Evolutionary conservation across 1,140 invertebrate genomes (phyloP).

Genomic region (Drosophila azteca): DNA sequence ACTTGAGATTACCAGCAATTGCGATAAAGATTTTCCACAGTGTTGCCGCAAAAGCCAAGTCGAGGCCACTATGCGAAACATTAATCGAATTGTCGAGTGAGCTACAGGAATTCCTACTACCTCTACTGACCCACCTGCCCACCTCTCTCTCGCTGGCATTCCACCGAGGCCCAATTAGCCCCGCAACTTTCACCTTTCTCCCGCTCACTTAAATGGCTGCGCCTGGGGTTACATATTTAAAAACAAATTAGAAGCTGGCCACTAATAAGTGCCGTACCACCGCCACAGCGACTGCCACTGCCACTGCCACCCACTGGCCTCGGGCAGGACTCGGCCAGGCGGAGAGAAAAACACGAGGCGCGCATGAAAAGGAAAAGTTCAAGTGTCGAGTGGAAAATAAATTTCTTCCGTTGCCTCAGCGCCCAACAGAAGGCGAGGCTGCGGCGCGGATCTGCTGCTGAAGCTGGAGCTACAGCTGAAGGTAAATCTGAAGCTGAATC

Average conservation of each 20-base stretch:
- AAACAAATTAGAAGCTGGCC: slow-evolving; percentile 63
- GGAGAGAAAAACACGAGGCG: slow-evolving; percentile 17
- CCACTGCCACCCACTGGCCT: neutral
- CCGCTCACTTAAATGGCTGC: slow-evolving; percentile 20
- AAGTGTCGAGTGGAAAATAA: slow-evolving; percentile 66
- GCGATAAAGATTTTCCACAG: no score
- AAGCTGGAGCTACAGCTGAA: slow-evolving; percentile 2
- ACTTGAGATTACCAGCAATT: no score
- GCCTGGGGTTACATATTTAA: slow-evolving; percentile 42
- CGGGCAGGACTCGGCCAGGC: neutral
- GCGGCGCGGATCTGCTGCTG: neutral
- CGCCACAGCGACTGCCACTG: neutral
- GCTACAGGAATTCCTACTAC: no score
- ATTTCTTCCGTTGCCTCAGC: slow-evolving; percentile 50
- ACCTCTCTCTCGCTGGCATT: no score
- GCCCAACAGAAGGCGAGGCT: no score
- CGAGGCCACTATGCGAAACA: no score
- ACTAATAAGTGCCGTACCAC: slow-evolving; percentile 50
- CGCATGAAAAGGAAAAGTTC: slow-evolving; percentile 48
- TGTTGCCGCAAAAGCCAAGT: no score
- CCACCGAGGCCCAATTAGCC: no score
- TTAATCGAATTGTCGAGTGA: no score
- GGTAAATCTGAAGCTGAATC: neutral
- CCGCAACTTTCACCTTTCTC: neutral
- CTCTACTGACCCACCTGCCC: no score